These are phyloP conservation scores for Theretra japonica DNA, from an alignment of 2,888 invertebrate genomes.

Conservation along the genomic window DNA sequence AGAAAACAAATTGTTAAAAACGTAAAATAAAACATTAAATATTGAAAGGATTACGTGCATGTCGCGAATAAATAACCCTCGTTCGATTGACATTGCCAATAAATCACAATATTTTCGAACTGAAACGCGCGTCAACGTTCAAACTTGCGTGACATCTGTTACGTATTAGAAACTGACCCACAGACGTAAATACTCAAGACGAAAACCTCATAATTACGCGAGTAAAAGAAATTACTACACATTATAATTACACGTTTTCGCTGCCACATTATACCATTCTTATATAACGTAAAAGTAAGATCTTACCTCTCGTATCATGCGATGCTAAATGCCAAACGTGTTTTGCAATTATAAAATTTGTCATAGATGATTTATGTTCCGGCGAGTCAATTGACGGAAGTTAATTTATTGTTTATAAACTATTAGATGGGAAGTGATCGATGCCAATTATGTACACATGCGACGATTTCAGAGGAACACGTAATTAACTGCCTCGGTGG, in stretches of 20 bases:
- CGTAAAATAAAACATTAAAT: background rate
- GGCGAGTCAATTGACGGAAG: background rate
- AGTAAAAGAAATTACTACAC: conserved; percentile 21
- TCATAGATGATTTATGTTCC: conserved; percentile 11
- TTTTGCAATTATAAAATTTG: conserved; percentile 27
- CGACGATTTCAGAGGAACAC: background rate
- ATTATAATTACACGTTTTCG: conserved; percentile 31
- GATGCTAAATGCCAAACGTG: conserved; percentile 25
- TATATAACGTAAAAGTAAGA: conserved; percentile 23
- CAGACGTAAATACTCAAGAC: background rate
- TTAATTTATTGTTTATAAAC: conserved; percentile 1
- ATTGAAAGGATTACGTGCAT: background rate
- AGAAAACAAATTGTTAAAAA: background rate
- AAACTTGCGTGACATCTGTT: conserved; percentile 13
- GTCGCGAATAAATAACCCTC: background rate
- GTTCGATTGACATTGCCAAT: background rate
- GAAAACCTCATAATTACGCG: conserved; percentile 1
- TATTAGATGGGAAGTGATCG: background rate
- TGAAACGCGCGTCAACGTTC: background rate
- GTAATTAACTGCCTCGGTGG: too few species aligned
- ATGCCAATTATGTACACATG: background rate
- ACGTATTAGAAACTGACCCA: conserved; percentile 24
- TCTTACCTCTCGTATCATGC: conserved; percentile 27
- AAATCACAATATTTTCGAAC: conserved; percentile 11
- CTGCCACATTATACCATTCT: conserved; percentile 22